Percentiles rank a stretch among this genome's conserved stretches.
phyloP scores from a whole-genome alignment of 1,140 invertebrate species.

The Bursaphelenchus mucronatus region DNA sequence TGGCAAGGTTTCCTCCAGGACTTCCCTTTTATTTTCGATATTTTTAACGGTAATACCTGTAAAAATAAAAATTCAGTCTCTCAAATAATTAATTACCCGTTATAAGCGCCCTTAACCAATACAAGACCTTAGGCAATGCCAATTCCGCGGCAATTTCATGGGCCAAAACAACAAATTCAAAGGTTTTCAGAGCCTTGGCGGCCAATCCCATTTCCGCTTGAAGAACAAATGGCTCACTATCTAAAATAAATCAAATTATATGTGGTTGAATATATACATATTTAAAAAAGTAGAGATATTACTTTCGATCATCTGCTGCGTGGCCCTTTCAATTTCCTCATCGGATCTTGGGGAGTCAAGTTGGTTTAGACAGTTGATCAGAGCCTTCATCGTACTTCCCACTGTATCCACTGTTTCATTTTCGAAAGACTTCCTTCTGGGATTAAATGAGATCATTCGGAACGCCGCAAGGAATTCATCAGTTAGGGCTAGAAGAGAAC shows the following conservation, averaged over 20 bases:
- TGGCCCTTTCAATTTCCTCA: slow-evolving; percentile 8
- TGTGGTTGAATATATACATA: background rate
- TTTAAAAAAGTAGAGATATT: too few relatives aligned
- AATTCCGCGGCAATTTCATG: background rate
- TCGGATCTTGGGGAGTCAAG: background rate
- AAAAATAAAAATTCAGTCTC: background rate
- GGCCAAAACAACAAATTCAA: slow-evolving; percentile 24
- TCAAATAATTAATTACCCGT: slow-evolving; percentile 30
- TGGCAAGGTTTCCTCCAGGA: slow-evolving; percentile 36
- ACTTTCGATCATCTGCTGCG: slow-evolving; percentile 42
- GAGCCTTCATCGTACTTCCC: slow-evolving; percentile 9
- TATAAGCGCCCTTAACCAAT: slow-evolving; percentile 48
- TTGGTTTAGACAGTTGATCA: slow-evolving; percentile 10
- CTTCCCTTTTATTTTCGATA: slow-evolving; percentile 38
- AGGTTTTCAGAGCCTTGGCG: slow-evolving; percentile 37
- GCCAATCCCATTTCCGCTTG: slow-evolving; percentile 54
- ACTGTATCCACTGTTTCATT: slow-evolving; percentile 12
- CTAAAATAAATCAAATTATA: slow-evolving; percentile 27
- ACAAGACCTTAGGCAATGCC: slow-evolving; percentile 32
- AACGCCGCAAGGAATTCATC: slow-evolving; percentile 30
- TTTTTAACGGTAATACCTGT: slow-evolving; percentile 42
- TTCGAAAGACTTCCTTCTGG: slow-evolving; percentile 21
- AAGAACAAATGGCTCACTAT: slow-evolving; percentile 52
- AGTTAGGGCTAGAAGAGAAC: slow-evolving; percentile 9
- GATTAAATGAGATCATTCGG: slow-evolving; percentile 31